Conservation (phyloP, 2,113 vertebrate genomes). For the Ahaetulla prasina region DNA sequence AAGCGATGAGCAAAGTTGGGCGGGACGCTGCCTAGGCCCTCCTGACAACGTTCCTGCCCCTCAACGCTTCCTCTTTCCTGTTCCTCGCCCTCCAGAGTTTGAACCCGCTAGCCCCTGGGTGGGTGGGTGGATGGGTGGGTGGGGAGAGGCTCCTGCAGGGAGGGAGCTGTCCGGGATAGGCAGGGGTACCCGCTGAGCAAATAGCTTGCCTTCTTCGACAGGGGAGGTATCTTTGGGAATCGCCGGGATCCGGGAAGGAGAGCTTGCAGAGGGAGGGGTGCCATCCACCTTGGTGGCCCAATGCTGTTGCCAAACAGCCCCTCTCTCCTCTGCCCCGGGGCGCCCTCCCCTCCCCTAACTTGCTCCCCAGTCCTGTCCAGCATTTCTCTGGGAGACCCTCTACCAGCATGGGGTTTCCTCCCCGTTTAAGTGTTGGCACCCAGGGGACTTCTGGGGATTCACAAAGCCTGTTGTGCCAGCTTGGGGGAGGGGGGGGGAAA, state of each 20-base stretch:
- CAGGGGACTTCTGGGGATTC: no score
- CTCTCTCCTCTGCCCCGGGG: background rate
- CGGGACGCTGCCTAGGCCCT: background rate
- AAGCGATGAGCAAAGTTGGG: background rate
- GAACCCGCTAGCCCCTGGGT: background rate
- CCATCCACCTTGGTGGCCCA: background rate
- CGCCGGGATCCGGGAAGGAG: no score
- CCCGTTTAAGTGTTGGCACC: background rate
- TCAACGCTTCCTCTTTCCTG: background rate
- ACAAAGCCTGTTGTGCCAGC: background rate
- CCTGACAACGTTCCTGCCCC: no score
- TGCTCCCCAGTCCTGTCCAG: background rate
- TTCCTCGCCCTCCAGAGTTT: background rate
- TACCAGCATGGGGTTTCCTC: background rate
- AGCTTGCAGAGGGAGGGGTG: no score
- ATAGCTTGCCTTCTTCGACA: background rate
- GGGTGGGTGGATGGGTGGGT: no score
- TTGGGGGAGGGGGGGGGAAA: background rate
- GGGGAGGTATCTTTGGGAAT: no score
- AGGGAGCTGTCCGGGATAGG: no score
- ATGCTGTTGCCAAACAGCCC: background rate
- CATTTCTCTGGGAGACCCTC: background rate
- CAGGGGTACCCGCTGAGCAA: background rate
- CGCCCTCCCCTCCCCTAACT: background rate
- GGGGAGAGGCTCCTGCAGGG: background rate